These are phyloP conservation scores for Stratiomys singularior DNA, from an alignment of 2,888 invertebrate species.

Conservation along the genomic window DNA sequence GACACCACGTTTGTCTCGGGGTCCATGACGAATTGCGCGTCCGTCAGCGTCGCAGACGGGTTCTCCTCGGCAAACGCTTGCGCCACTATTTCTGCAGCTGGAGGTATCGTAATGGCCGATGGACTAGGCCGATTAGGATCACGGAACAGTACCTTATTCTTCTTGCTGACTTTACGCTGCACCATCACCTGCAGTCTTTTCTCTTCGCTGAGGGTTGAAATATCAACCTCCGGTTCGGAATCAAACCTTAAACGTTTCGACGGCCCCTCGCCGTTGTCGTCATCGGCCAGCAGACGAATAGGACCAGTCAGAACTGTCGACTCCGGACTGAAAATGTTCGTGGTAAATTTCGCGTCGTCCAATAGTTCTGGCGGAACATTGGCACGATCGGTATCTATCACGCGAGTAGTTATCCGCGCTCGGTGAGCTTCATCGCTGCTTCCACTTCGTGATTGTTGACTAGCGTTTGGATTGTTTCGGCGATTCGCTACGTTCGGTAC, in stretches of 20 bases:
- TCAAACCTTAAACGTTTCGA: constrained; percentile 22
- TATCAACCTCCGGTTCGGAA: constrained; percentile 41
- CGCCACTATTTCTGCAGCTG: constrained; percentile 44
- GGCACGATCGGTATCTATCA: constrained; percentile 28
- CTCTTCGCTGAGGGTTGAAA: constrained; percentile 41
- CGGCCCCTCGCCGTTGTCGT: neutral
- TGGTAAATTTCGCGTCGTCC: constrained; percentile 30
- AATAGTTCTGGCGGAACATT: constrained; percentile 29
- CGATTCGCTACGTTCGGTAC: neutral
- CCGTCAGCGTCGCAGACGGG: constrained; percentile 37
- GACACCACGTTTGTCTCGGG: constrained; percentile 41
- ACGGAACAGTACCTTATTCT: constrained; percentile 37
- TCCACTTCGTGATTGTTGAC: neutral
- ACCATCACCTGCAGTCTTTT: constrained; percentile 40
- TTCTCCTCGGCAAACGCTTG: constrained; percentile 40
- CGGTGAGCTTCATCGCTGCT: neutral
- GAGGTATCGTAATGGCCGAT: constrained; percentile 33
- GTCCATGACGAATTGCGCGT: constrained; percentile 46
- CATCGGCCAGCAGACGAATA: constrained; percentile 37
- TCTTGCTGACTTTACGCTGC: constrained; percentile 41
- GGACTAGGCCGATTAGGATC: constrained; percentile 35
- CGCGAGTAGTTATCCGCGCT: constrained; percentile 20
- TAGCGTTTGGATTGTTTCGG: neutral
- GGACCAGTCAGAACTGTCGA: constrained; percentile 37
- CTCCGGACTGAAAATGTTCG: constrained; percentile 42